Base-by-base conservation (phyloP, 53 echinoderm and acorn worm species). In the Paelopatides confundens region DNA sequence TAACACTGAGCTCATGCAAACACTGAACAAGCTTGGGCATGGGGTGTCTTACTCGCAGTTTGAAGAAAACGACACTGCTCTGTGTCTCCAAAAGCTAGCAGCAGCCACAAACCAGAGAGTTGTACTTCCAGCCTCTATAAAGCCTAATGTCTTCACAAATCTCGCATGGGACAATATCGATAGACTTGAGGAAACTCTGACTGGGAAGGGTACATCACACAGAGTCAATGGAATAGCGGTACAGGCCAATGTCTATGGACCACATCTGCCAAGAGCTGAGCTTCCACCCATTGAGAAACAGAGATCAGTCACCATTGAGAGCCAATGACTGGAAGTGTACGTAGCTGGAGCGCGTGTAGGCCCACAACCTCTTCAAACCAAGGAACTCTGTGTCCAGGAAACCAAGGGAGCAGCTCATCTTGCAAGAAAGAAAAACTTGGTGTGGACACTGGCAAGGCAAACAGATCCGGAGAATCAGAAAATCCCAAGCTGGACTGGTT, bases 91-190 rank as follows among this genome's bases (percentile, higher is more conserved):
- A 28, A 91, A 91, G 65, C 81, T 82, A 9, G 58, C 4, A 40
- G 31, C 74, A 11, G 24, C 39, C 26, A 7, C 71, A 15, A 46
- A 35, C n/a, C 32, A 30, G 23, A 40, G 71, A 47, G n/a, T 85
- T 53, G 47, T 66, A 5, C 0, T 92, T 7, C 92, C 92, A 5
- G 14, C 26, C 1, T 65, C 88, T 82, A 85, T 88, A 23, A 13
- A 88, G 15, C 88, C 62, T 5, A 62, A 49, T 3, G 88, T 92
- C 6, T 62, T 62, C 12, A 71, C 63, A 35, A 69, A 62, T 0
- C 17, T 93, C 43, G 89, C 74, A 13, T 93, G 35, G 23, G 90
- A 93, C 74, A 93, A 92, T 54, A 92, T 88, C 69, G 89, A 89
- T 36, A 63, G 86, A n/a, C 69, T 68, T 0, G 89, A 89, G 50